A percentile compares a stretch with the other conserved stretches of the same genome.
Conservation (phyloP, 30 jellyfish, hydroid and myxozoan genomes). For the Clytia hemisphaerica region DNA sequence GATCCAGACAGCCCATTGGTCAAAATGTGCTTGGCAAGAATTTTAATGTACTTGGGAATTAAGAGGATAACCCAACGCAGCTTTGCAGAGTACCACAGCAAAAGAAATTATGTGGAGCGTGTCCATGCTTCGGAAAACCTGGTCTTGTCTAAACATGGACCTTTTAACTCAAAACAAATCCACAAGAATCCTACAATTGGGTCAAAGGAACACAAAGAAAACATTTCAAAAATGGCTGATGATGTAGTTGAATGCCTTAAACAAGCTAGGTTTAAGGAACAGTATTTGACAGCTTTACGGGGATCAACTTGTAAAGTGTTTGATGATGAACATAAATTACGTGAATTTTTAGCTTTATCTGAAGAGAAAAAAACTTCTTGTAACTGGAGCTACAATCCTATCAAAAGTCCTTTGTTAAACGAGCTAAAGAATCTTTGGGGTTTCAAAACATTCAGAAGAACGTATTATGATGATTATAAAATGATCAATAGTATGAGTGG, state of each 20-base stretch:
- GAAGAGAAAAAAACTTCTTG: background rate
- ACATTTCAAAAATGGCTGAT: slow-evolving; percentile 4
- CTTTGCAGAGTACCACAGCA: slow-evolving; percentile 12
- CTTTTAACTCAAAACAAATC: background rate
- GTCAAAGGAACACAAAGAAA: background rate
- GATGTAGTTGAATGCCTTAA: background rate
- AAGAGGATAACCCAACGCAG: slow-evolving; percentile 1
- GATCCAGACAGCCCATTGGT: slow-evolving; percentile 6
- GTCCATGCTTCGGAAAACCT: too few relatives aligned
- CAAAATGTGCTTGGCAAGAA: slow-evolving; percentile 9
- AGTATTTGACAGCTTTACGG: background rate
- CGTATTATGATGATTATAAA: background rate
- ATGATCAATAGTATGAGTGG: too few relatives aligned
- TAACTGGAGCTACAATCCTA: background rate
- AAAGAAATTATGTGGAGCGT: slow-evolving; percentile 5
- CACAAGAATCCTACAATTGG: background rate
- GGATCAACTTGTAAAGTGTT: background rate
- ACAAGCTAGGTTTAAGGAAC: slow-evolving; percentile 1
- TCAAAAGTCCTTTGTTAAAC: background rate
- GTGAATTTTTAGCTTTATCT: background rate
- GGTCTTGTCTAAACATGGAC: background rate
- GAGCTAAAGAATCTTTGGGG: background rate
- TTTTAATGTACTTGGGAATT: background rate
- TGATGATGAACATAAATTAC: slow-evolving; percentile 3
- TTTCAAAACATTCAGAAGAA: background rate